Evolutionary conservation across 2,888 invertebrate species (phyloP).

Genomic region (Blastobasis lacticolella): DNA sequence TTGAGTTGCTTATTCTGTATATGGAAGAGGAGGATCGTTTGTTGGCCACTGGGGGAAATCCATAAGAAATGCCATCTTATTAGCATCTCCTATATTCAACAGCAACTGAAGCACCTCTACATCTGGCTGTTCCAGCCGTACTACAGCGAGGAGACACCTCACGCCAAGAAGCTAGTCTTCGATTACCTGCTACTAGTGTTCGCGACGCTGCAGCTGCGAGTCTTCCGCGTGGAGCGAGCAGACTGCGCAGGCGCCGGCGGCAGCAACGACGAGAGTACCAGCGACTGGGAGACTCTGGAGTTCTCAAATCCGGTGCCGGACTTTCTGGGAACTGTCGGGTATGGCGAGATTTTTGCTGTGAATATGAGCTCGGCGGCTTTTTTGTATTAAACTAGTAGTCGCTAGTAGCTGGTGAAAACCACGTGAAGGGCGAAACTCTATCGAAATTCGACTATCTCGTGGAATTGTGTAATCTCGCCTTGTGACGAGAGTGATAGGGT

Average conservation of each 20-base stretch:
- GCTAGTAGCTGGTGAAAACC: no score
- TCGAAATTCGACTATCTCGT: no score
- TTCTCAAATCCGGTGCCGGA: conserved; percentile 93
- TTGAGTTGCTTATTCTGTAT: not conserved
- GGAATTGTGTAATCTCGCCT: no score
- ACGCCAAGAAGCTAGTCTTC: conserved; percentile 87
- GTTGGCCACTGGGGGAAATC: no score
- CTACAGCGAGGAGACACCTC: conserved; percentile 79
- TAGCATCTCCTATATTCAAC: not conserved
- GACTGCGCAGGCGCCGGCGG: conserved; percentile 79
- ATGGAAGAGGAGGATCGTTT: not conserved
- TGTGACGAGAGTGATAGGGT: no score
- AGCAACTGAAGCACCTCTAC: conserved; percentile 76
- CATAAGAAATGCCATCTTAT: not conserved
- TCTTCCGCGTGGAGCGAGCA: conserved; percentile 86
- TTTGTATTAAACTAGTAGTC: conserved; percentile 1
- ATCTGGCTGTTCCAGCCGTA: conserved; percentile 95
- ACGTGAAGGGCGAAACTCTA: no score
- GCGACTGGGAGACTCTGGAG: conserved; percentile 79
- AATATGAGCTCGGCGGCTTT: not conserved
- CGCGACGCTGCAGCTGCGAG: conserved; percentile 87
- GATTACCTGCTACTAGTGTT: conserved; percentile 92
- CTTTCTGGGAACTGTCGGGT: conserved; percentile 85
- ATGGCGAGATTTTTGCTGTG: conserved; percentile 25
- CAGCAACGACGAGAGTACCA: conserved; percentile 80